Conservation (phyloP, 2,888 invertebrate genomes). For the Tetrapedia diversipes region DNA sequence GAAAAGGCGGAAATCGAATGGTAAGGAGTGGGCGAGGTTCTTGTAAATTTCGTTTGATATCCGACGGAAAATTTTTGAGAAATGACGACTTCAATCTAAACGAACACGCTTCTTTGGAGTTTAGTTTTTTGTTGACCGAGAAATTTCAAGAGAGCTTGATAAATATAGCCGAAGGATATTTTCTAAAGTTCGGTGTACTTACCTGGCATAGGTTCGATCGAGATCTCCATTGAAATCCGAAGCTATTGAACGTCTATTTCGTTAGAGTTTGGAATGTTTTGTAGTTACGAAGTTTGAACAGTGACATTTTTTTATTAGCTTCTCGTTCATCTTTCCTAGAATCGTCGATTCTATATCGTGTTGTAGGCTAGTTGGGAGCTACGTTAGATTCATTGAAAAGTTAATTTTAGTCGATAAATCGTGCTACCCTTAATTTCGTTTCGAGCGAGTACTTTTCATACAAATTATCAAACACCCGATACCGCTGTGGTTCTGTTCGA, state of each 20-base stretch:
- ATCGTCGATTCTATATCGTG: neutral
- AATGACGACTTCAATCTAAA: constrained; percentile 5
- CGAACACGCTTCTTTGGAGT: too few species aligned
- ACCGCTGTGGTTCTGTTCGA: neutral
- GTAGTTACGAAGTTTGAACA: neutral
- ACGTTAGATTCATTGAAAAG: constrained; percentile 1
- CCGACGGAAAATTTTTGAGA: neutral
- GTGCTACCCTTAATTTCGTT: constrained; percentile 25
- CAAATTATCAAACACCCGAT: constrained; percentile 1
- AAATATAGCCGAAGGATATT: too few species aligned
- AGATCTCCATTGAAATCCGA: too few species aligned
- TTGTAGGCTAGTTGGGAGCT: neutral
- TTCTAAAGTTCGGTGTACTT: too few species aligned
- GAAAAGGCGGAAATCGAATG: neutral
- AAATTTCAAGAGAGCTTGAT: neutral
- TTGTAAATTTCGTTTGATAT: neutral
- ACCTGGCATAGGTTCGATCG: too few species aligned
- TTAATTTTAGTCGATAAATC: constrained; percentile 32
- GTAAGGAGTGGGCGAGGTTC: neutral
- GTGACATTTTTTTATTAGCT: neutral
- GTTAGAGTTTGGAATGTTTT: too few species aligned
- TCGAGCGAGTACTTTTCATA: neutral
- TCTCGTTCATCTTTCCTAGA: neutral
- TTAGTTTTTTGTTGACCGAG: neutral
- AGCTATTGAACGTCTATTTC: neutral